Percentiles rank a stretch among this genome's conserved stretches.
Conservation (phyloP, 2,113 vertebrate species). For the Scomber scombrus region DNA sequence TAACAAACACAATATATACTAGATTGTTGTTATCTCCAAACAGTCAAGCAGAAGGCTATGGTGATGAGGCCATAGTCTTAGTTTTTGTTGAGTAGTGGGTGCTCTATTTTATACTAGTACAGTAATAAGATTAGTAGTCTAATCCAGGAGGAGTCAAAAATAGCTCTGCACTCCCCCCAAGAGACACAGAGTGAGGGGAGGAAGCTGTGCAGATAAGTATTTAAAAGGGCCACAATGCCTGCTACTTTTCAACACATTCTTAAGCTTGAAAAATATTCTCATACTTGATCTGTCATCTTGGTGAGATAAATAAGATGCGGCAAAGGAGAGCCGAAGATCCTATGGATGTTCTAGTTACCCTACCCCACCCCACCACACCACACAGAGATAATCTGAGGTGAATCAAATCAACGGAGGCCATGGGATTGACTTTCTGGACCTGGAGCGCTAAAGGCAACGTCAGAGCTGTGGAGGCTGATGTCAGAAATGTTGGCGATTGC, state of each 20-base stretch:
- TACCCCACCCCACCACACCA: background rate
- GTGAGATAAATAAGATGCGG: conserved; percentile 13
- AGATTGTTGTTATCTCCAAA: background rate
- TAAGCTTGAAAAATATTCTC: background rate
- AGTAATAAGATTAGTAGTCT: conserved; percentile 83
- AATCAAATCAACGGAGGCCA: conserved; percentile 69
- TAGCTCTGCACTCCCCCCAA: conserved; percentile 55
- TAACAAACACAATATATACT: background rate
- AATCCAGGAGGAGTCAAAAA: conserved; percentile 81
- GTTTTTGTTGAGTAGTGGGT: conserved; percentile 52
- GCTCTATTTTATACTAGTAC: conserved; percentile 48
- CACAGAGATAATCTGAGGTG: conserved; percentile 70
- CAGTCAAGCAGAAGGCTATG: background rate
- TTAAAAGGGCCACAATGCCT: conserved; percentile 12
- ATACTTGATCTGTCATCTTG: background rate
- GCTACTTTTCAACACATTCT: conserved; percentile 26
- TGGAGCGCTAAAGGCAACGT: conserved; percentile 22
- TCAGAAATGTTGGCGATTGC: conserved; percentile 35
- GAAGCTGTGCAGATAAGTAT: conserved; percentile 2
- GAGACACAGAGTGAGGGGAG: background rate
- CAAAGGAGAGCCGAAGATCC: conserved; percentile 23
- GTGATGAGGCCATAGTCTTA: background rate
- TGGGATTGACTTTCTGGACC: conserved; percentile 65
- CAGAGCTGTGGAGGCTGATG: conserved; percentile 37
- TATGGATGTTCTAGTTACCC: background rate